A percentile compares a stretch with the other conserved stretches of the same genome.
Conservation (phyloP, 2,888 invertebrate species). For the Epsilonema sp. region DNA sequence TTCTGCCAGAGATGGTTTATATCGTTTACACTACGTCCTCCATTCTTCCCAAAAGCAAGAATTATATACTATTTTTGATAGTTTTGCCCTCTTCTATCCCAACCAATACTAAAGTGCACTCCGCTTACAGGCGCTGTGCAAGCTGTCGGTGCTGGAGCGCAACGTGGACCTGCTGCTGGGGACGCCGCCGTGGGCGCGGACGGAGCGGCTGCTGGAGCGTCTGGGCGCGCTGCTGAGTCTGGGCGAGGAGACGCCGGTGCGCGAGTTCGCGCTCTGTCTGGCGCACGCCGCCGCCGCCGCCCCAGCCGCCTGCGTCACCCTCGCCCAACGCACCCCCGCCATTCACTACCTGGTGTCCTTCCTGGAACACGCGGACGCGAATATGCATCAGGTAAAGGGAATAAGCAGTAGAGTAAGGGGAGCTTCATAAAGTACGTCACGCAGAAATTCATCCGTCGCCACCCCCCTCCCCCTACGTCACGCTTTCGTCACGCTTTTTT, state of each 20-base stretch:
- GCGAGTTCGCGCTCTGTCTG: constrained; percentile 91
- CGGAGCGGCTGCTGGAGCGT: constrained; percentile 71
- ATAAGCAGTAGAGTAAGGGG: too few species aligned
- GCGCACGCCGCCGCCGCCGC: constrained; percentile 76
- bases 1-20: too few species aligned
- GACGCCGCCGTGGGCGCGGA: constrained; percentile 76
- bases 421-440: too few species aligned
- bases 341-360: constrained; percentile 86
- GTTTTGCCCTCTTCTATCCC: too few species aligned
- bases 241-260: constrained; percentile 61
- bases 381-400: too few species aligned
- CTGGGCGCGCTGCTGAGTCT: constrained; percentile 62
- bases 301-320: constrained; percentile 71
- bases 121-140: constrained; percentile 84
- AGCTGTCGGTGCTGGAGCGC: constrained; percentile 84
- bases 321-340: constrained; percentile 62
- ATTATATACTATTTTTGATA: too few species aligned
- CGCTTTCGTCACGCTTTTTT: too few species aligned
- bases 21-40: too few species aligned
- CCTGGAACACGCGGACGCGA: constrained; percentile 83
- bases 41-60: too few species aligned
- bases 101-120: too few species aligned
- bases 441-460: too few species aligned
- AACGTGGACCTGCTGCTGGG: constrained; percentile 95
- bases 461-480: too few species aligned